phyloP scores from a whole-genome alignment of 2,113 vertebrate species.

The Chloropsis cyanopogon region DNA sequence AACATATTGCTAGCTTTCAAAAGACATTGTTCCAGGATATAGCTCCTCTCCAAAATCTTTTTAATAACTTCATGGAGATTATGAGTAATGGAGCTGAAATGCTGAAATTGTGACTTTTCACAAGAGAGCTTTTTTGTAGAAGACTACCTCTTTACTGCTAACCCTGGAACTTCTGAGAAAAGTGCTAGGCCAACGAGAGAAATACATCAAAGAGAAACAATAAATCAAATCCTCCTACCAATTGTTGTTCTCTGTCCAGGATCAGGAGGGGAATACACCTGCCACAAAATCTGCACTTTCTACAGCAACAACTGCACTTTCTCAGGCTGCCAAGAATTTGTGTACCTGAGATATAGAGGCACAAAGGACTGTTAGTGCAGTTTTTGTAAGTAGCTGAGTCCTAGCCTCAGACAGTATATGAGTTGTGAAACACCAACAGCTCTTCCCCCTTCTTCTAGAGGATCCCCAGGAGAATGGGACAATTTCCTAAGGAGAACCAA shows the following conservation, averaged over 20 bases:
- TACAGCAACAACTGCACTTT: too few relatives aligned
- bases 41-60: neutral
- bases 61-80: neutral
- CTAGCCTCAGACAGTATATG: too few relatives aligned
- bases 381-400: neutral
- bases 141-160: neutral
- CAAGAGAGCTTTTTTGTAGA: neutral
- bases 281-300: neutral
- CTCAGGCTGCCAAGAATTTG: neutral
- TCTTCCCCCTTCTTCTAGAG: neutral
- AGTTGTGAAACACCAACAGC: neutral
- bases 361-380: neutral
- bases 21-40: neutral
- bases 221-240: neutral
- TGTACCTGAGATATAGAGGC: neutral
- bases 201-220: neutral
- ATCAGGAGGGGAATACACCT: neutral
- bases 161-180: neutral
- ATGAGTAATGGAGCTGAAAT: neutral
- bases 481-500: neutral
- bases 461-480: neutral
- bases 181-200: neutral
- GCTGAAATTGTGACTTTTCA: neutral
- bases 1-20: fast-evolving
- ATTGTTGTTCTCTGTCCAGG: neutral